Conservation (phyloP, 2,113 vertebrate species). For the Rattus norvegicus region DNA sequence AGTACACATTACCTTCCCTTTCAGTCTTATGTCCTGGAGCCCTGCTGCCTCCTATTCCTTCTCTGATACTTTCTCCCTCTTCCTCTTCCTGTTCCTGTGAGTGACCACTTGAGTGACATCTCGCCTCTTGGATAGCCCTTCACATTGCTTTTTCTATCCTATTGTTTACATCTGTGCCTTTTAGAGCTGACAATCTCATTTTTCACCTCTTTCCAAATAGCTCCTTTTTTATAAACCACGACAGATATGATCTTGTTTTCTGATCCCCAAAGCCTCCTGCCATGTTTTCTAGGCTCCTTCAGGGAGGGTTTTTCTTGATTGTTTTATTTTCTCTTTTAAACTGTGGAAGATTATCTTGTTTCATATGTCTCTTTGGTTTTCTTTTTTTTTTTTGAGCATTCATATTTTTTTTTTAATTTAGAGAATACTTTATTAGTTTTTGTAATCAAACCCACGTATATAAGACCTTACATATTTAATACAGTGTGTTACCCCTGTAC, state of each 20-base stretch:
- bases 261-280: background rate
- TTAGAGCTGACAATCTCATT: background rate
- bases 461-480: too few species aligned
- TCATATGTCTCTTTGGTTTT: background rate
- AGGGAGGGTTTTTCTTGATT: background rate
- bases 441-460: too few species aligned
- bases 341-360: background rate
- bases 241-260: background rate
- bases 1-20: background rate
- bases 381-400: too few species aligned
- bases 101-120: background rate
- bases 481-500: too few species aligned
- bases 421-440: too few species aligned
- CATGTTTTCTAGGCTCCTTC: background rate
- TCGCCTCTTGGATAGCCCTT: background rate
- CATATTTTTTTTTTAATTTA: too few species aligned
- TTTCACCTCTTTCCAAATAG: background rate
- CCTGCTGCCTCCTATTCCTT: background rate
- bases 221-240: background rate
- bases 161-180: background rate
- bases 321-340: conserved; percentile 13
- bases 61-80: background rate
- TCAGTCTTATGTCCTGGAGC: background rate
- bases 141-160: background rate
- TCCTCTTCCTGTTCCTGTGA: background rate